Evolutionary conservation across 2,113 vertebrate species (phyloP).

Genomic region (Ictalurus punctatus): DNA sequence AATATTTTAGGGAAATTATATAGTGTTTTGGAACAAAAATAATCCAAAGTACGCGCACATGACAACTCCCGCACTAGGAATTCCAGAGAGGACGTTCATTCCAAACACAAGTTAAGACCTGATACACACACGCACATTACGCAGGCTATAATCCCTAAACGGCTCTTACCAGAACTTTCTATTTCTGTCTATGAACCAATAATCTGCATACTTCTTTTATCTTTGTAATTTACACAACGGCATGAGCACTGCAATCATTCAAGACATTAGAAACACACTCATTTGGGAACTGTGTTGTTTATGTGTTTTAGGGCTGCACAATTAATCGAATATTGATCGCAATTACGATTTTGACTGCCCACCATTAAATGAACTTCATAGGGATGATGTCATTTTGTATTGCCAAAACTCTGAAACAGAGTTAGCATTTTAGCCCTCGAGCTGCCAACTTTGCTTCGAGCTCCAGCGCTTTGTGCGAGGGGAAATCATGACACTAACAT

Average conservation of each 20-base stretch:
- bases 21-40: background rate
- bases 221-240: background rate
- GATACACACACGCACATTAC: background rate
- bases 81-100: conserved; percentile 25
- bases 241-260: background rate
- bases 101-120: conserved; percentile 21
- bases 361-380: too few species aligned
- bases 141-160: background rate
- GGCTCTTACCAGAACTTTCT: background rate
- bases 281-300: background rate
- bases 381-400: too few species aligned
- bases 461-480: too few species aligned
- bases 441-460: too few species aligned
- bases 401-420: too few species aligned
- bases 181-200: background rate
- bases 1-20: background rate
- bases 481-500: too few species aligned
- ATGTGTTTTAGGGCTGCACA: background rate
- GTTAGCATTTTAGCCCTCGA: too few species aligned
- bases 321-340: too few species aligned
- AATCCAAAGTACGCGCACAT: background rate
- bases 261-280: background rate
- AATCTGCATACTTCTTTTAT: background rate
- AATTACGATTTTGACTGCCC: too few species aligned
- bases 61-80: background rate